A percentile compares a stretch with the other conserved stretches of the same genome.
Evolutionary conservation across 2,797 vertebrate genomes (phyloP).

Genomic region (Spondyliosoma cantharus): DNA sequence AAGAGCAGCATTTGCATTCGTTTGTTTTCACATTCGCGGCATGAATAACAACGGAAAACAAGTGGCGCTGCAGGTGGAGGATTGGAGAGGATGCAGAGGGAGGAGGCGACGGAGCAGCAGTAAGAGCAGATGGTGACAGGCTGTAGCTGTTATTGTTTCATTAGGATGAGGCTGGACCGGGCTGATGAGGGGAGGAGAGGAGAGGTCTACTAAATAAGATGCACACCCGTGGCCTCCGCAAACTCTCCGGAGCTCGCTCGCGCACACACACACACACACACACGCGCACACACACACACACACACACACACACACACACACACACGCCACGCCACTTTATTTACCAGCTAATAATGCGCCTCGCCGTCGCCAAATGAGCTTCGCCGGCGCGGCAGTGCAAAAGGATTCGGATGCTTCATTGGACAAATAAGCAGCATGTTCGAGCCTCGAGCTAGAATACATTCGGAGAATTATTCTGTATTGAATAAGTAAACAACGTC

Average conservation of each 20-base stretch:
- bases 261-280: conserved; percentile 24
- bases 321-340: conserved; percentile 69
- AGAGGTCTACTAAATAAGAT: conserved; percentile 67
- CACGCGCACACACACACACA: background rate
- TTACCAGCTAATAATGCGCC: conserved; percentile 76
- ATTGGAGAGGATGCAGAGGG: conserved; percentile 16
- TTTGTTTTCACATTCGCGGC: conserved; percentile 16
- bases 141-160: conserved; percentile 78
- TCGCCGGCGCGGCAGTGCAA: conserved; percentile 51
- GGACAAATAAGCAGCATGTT: conserved; percentile 74
- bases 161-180: conserved; percentile 64
- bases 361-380: conserved; percentile 77
- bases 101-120: conserved; percentile 48
- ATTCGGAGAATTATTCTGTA: conserved; percentile 70
- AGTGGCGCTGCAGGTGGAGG: conserved; percentile 23
- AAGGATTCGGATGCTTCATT: conserved; percentile 71
- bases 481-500: conserved; percentile 77
- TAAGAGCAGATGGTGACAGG: conserved; percentile 77
- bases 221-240: conserved; percentile 49
- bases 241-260: conserved; percentile 55
- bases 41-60: conserved; percentile 38
- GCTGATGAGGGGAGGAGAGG: conserved; percentile 46
- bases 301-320: background rate
- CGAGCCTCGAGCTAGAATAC: conserved; percentile 71
- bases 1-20: conserved; percentile 25